Evolutionary conservation across 2,888 invertebrate species (phyloP).

Genomic region (Allygus modestus): DNA sequence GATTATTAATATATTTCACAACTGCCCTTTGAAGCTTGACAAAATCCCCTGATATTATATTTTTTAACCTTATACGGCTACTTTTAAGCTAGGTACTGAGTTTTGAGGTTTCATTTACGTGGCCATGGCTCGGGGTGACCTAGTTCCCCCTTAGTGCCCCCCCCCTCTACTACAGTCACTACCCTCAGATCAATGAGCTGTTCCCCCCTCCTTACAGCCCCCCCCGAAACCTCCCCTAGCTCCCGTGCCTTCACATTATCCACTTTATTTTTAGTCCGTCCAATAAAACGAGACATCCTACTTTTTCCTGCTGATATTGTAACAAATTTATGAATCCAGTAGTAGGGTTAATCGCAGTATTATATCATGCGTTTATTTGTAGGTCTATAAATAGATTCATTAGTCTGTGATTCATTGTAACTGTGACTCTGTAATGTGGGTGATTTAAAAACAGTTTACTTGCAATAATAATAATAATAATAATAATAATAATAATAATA

Average conservation of each 20-base stretch:
- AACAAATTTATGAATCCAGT: too few species aligned
- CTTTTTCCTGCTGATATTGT: not conserved
- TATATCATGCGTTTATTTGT: too few species aligned
- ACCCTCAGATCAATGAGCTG: constrained; percentile 35
- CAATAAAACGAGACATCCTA: not conserved
- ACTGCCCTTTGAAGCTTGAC: too few species aligned
- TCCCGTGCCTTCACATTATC: constrained; percentile 34
- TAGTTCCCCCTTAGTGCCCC: not conserved
- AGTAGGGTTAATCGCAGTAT: too few species aligned
- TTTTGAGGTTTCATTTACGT: constrained; percentile 41
- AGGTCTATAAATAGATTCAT: too few species aligned
- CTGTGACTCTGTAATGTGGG: too few species aligned
- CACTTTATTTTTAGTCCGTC: constrained; percentile 20
- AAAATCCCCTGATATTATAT: too few species aligned
- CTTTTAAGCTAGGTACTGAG: constrained; percentile 57
- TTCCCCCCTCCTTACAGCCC: not conserved
- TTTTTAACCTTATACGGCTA: not conserved
- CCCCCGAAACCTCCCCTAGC: constrained; percentile 44
- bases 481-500: too few species aligned
- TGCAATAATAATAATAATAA: too few species aligned
- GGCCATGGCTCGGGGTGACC: constrained; percentile 14
- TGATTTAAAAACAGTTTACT: too few species aligned
- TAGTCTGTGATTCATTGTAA: too few species aligned
- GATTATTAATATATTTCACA: too few species aligned
- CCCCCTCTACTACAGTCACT: constrained; percentile 40